A percentile compares a stretch with the other conserved stretches of the same genome.
These are phyloP conservation scores for Menura novaehollandiae DNA, from an alignment of 2,113 vertebrate genomes.

Conservation along the genomic window DNA sequence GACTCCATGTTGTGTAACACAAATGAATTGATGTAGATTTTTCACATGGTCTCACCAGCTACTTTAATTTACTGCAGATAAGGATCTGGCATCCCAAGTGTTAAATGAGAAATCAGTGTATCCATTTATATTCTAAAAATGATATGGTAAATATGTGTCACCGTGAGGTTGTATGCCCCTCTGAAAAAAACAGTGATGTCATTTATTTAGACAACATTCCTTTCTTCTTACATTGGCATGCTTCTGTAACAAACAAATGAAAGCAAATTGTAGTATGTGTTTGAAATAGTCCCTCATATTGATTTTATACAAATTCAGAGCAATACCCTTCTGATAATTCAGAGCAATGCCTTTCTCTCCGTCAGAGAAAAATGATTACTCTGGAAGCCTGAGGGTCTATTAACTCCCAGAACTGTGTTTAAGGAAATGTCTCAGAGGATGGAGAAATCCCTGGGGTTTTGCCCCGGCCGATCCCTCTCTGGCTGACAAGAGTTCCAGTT, in stretches of 20 bases:
- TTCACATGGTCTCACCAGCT: neutral
- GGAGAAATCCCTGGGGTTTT: neutral
- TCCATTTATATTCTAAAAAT: neutral
- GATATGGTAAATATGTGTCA: neutral
- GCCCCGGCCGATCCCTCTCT: neutral
- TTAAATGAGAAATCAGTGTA: neutral
- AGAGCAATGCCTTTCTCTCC: neutral
- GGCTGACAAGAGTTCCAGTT: neutral
- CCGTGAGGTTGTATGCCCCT: neutral
- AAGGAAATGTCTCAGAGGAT: neutral
- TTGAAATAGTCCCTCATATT: neutral
- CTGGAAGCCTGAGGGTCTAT: neutral
- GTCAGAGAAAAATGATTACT: neutral
- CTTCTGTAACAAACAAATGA: neutral
- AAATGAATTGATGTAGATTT: neutral
- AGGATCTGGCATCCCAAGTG: neutral
- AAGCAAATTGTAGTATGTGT: neutral
- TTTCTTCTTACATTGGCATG: neutral
- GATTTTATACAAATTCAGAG: neutral
- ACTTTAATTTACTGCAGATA: neutral
- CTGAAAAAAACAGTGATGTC: neutral
- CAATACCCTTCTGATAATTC: neutral
- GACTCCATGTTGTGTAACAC: neutral
- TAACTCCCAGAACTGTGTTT: neutral
- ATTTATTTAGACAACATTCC: neutral